phyloP scores from a whole-genome alignment of 2,888 invertebrate genomes.

The Polymixis lichenea region DNA sequence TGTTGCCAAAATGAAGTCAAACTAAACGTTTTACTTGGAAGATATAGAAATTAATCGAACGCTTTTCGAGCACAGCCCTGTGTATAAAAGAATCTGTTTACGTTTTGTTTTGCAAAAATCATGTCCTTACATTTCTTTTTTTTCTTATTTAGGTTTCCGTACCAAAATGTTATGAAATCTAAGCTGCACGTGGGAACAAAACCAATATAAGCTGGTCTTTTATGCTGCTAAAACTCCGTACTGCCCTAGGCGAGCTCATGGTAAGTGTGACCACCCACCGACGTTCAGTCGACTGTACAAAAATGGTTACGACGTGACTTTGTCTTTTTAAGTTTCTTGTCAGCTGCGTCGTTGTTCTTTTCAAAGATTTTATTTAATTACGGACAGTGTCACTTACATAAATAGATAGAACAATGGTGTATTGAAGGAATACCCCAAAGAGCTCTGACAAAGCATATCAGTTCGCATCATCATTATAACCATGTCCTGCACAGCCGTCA shows the following conservation, averaged over 20 bases:
- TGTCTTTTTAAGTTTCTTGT: background rate
- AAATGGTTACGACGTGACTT: background rate
- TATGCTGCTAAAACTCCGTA: background rate
- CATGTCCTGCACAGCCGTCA: conserved; percentile 15
- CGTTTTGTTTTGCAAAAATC: background rate
- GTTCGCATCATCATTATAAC: conserved; percentile 25
- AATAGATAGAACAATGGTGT: background rate
- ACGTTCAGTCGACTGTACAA: background rate
- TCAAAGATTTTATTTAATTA: background rate
- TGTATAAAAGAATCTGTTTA: background rate
- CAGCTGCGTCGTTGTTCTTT: background rate
- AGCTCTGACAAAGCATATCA: background rate
- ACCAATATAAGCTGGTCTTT: background rate
- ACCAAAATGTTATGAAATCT: background rate
- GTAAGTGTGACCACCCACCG: background rate
- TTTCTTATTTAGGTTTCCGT: too few species aligned
- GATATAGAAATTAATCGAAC: conserved; percentile 13
- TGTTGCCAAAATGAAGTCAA: background rate
- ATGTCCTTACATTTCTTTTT: background rate
- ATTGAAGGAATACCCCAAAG: background rate
- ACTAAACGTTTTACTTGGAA: conserved; percentile 1
- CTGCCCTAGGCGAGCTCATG: background rate
- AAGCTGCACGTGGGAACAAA: background rate
- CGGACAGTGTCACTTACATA: background rate
- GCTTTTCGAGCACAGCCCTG: background rate